Percentiles rank a stretch among this genome's conserved stretches.
Evolutionary conservation across 2,888 invertebrate genomes (phyloP).

Genomic region (Agrilus biguttatus): DNA sequence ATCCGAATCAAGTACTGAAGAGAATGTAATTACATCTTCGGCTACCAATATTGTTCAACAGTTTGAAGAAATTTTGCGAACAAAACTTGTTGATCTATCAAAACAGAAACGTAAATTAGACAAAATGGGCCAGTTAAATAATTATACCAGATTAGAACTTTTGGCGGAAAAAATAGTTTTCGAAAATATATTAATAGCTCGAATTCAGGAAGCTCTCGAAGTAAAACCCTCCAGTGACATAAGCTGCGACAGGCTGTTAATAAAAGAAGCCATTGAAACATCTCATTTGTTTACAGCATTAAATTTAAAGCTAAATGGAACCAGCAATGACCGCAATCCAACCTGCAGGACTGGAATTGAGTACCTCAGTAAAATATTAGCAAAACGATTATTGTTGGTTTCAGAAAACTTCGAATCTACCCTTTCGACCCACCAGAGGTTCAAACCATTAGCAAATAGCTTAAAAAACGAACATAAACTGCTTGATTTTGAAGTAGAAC

Average conservation of each 20-base stretch:
- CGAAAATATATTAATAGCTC: conserved; percentile 49
- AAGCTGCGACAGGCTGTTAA: conserved; percentile 44
- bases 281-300: conserved; percentile 60
- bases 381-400: conserved; percentile 44
- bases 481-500: conserved; percentile 13
- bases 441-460: conserved; percentile 9
- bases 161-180: conserved; percentile 69
- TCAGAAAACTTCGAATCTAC: conserved; percentile 13
- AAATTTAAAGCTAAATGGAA: conserved; percentile 50
- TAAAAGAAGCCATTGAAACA: conserved; percentile 60
- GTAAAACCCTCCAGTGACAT: conserved; percentile 28
- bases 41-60: conserved; percentile 46
- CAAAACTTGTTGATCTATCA: conserved; percentile 54
- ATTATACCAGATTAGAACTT: conserved; percentile 51
- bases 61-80: conserved; percentile 50
- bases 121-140: conserved; percentile 53
- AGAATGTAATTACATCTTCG: conserved; percentile 38
- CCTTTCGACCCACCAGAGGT: conserved; percentile 2
- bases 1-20: conserved; percentile 34
- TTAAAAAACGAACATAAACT: conserved; percentile 11
- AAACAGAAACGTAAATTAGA: conserved; percentile 50
- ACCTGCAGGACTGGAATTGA: conserved; percentile 38
- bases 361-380: conserved; percentile 60
- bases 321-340: conserved; percentile 29
- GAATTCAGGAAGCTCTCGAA: conserved; percentile 52